Percentiles rank a stretch among this genome's conserved stretches.
These are phyloP conservation scores for Amphiprion percula DNA, from an alignment of 2,113 vertebrate species.

Conservation along the genomic window DNA sequence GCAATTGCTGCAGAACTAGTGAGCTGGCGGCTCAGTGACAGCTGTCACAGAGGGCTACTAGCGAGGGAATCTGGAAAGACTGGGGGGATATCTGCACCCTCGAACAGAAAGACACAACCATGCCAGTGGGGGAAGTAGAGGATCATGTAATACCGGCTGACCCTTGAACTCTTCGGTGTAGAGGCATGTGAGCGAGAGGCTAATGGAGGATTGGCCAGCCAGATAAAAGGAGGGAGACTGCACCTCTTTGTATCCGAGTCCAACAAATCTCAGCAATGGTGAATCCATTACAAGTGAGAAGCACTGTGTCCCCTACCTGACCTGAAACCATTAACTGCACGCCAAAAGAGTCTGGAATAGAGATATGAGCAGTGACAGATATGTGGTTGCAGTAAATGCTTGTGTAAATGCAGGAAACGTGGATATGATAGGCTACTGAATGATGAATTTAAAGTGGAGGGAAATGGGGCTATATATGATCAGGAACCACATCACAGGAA, in stretches of 20 bases:
- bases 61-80: slow-evolving; percentile 34
- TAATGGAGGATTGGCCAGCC: slow-evolving; percentile 61
- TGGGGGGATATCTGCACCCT: slow-evolving; percentile 36
- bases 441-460: slow-evolving; percentile 70
- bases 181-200: slow-evolving; percentile 45
- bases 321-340: slow-evolving; percentile 65
- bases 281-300: slow-evolving; percentile 79
- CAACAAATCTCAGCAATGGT: slow-evolving; percentile 75
- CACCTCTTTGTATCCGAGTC: slow-evolving; percentile 70
- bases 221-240: slow-evolving; percentile 62
- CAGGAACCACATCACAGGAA: slow-evolving; percentile 63
- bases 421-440: slow-evolving; percentile 68
- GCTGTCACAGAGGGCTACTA: slow-evolving; percentile 52
- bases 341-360: slow-evolving; percentile 74
- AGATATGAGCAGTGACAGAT: slow-evolving; percentile 75
- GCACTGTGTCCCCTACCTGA: slow-evolving; percentile 74
- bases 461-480: slow-evolving; percentile 60
- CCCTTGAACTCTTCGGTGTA: slow-evolving; percentile 63
- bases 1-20: slow-evolving; percentile 19
- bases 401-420: slow-evolving; percentile 72
- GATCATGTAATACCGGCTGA: slow-evolving; percentile 63
- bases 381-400: slow-evolving; percentile 66
- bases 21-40: slow-evolving; percentile 53
- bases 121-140: slow-evolving; percentile 46
- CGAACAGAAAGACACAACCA: slow-evolving; percentile 42